Evolutionary conservation across 2,113 vertebrate genomes (phyloP).

Genomic region (Pluvialis apricaria): DNA sequence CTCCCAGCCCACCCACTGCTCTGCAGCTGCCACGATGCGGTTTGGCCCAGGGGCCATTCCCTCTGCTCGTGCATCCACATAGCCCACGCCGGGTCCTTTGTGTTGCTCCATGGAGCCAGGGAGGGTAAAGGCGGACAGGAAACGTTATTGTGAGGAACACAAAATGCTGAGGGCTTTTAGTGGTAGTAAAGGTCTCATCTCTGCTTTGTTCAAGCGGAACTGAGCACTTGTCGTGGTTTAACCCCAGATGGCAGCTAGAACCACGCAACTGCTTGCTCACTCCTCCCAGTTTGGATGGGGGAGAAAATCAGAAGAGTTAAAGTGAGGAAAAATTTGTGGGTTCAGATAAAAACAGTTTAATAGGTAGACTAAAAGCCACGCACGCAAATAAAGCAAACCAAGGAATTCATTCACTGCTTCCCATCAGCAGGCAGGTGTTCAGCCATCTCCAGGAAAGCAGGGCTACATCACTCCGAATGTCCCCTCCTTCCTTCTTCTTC

Average conservation of each 20-base stretch:
- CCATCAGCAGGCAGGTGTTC: not conserved
- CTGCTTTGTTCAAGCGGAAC: not conserved
- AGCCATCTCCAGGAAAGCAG: not conserved
- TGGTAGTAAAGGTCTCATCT: not conserved
- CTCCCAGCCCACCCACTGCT: accelerated
- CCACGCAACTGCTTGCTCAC: not conserved
- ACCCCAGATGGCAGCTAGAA: not conserved
- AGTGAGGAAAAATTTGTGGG: not conserved
- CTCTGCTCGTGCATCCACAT: not conserved
- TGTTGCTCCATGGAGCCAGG: not conserved
- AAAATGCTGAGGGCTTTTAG: not conserved
- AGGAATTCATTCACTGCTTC: not conserved
- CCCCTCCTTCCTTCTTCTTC: not conserved
- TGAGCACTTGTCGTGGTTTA: not conserved
- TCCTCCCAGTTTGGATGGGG: not conserved
- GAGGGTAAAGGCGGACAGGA: not conserved
- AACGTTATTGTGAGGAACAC: not conserved
- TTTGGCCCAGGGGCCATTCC: not conserved
- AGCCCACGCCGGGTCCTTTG: not conserved
- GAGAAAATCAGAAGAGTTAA: not conserved
- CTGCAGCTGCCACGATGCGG: accelerated
- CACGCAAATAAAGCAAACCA: not conserved
- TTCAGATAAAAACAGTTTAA: not conserved
- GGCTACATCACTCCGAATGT: not conserved
- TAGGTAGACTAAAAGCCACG: not conserved